phyloP scores from a whole-genome alignment of 1,140 invertebrate genomes.

The Tetranychus urticae region DNA sequence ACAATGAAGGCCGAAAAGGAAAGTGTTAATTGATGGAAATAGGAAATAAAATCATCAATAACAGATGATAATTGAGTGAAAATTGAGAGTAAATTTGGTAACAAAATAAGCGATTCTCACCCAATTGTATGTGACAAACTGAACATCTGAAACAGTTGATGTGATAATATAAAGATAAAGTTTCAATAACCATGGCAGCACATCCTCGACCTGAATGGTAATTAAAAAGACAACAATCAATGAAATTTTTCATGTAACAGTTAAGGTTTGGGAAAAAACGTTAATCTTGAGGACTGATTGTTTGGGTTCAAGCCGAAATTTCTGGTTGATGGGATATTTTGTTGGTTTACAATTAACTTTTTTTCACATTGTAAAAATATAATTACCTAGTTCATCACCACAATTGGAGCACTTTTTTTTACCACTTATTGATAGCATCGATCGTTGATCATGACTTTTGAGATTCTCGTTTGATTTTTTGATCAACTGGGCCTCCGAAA shows the following conservation, averaged over 20 bases:
- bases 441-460: conserved; percentile 22
- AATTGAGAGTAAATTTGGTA: background rate
- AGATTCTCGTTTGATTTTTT: background rate
- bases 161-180: conserved; percentile 78
- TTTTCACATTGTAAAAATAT: conserved; percentile 18
- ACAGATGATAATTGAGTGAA: background rate
- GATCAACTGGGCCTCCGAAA: background rate
- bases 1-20: too few species aligned
- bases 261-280: too few species aligned
- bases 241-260: too few species aligned
- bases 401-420: conserved; percentile 88
- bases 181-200: conserved; percentile 97
- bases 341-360: too few species aligned
- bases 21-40: too few species aligned
- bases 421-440: conserved; percentile 68
- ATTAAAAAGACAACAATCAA: background rate
- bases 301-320: too few species aligned
- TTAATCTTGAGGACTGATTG: too few species aligned
- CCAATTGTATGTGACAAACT: conserved; percentile 75
- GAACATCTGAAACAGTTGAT: conserved; percentile 93
- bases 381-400: conserved; percentile 59
- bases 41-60: too few species aligned
- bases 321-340: too few species aligned
- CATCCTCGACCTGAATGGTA: conserved; percentile 39
- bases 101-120: conserved; percentile 20